Percentiles rank a stretch among this genome's conserved stretches.
Conservation (phyloP, 1,140 invertebrate genomes). For the Drosophila navojoa region DNA sequence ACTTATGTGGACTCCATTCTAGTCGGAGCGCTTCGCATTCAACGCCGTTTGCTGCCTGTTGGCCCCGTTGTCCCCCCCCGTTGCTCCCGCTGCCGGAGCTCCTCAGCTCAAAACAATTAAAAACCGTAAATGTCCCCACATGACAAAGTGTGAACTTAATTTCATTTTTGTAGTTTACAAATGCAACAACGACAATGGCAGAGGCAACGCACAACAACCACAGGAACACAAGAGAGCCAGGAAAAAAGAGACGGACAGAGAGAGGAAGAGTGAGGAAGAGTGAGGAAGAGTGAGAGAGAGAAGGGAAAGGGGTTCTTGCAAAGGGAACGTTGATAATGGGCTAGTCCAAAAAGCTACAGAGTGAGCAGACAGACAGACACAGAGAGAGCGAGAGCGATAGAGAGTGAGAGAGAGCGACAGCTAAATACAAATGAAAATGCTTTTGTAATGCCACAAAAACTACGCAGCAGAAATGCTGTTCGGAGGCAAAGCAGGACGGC, state of each 20-base stretch:
- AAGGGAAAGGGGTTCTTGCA: conserved; percentile 10
- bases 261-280: conserved; percentile 7
- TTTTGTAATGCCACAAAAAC: conserved; percentile 73
- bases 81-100: too few relatives aligned
- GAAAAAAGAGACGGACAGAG: conserved; percentile 3
- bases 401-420: conserved; percentile 17
- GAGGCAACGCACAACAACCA: conserved; percentile 6
- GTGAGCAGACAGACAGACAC: conserved; percentile 1
- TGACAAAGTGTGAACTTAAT: conserved; percentile 82
- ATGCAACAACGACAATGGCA: conserved; percentile 53
- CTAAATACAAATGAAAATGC: conserved; percentile 81
- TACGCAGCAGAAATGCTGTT: conserved; percentile 32
- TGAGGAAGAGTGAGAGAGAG: conserved; percentile 16
- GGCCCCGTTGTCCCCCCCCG: neutral
- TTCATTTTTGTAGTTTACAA: conserved; percentile 82
- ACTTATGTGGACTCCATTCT: conserved; percentile 17
- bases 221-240: conserved; percentile 31
- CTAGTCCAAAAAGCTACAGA: conserved; percentile 16
- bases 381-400: neutral
- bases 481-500: neutral
- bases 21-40: neutral
- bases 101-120: conserved; percentile 72
- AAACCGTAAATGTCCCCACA: conserved; percentile 81
- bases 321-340: conserved; percentile 47
- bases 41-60: neutral